Evolutionary conservation across 2,888 invertebrate species (phyloP), one percentile per base, ranked within the genome.

Genomic region (Coleophora flavipennella): DNA sequence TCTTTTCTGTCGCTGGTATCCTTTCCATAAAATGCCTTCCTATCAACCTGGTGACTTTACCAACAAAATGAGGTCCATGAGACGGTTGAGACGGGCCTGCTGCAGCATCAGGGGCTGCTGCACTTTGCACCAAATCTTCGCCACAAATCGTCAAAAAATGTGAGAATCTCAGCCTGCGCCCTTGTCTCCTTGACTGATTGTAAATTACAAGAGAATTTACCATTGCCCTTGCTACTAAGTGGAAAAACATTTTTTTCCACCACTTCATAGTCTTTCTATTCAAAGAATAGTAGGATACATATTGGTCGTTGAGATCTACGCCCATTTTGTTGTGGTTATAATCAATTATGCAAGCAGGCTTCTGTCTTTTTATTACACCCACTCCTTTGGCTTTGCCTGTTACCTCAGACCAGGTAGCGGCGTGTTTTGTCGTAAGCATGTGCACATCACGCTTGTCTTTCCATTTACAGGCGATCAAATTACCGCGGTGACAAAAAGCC

Each of bases 391-490:
- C 20, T 20, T 20, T 20, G 3, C 3, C 3, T 20, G 20, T 20
- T 3, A 20, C 20, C 20, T 20, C 20, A 4, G 20, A 20, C 40
- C 34, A 41, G 37, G 34, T 32, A 20, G 41, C 38, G 12, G 36
- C 40, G 29, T 41, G 43, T 31, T 40, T 40, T 35, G 37, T 43
- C 2, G 40, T 43, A 32, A 44, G 42, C 13, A 49, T 39, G 13
- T 31, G 38, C 8, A 49, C 47, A 35, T 51, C 47, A 26, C 48
- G 45, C 43, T 46, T 48, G 35, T 51, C 45, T 31, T 46, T 48
- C 51, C 51, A 49, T 35, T 49, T 51, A 35, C 46, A 51, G 4
- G 46, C 44, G 2, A 44, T 48, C n/a, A 50, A 13, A 48, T 51
- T 51, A 1, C 33, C 46, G 1, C 44, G 40, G 38, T 44, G 44